Evolutionary conservation across 35 echinoderm and acorn worm genomes (phyloP).

Genomic region (Hemicentrotus pulcherrimus): DNA sequence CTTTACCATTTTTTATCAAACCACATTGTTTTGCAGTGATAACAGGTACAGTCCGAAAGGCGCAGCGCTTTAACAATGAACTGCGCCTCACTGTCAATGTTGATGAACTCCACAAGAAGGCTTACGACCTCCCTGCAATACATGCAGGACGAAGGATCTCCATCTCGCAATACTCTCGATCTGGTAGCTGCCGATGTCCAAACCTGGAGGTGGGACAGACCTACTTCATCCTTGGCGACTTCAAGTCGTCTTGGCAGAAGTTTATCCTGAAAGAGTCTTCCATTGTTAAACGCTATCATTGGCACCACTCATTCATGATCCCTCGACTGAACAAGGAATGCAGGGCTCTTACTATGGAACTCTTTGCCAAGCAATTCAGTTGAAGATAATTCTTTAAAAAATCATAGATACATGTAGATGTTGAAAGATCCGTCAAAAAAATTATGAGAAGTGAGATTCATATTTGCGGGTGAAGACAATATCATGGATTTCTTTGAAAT

Average conservation of each 20-base stretch:
- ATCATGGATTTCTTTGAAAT: neutral
- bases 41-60: slow-evolving; percentile 49
- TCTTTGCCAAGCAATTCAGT: neutral
- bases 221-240: slow-evolving; percentile 64
- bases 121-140: slow-evolving; percentile 48
- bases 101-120: slow-evolving; percentile 45
- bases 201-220: slow-evolving; percentile 64
- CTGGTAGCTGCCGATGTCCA: slow-evolving; percentile 60
- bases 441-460: neutral
- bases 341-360: neutral
- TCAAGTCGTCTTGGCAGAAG: slow-evolving; percentile 44
- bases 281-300: slow-evolving; percentile 57
- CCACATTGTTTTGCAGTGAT: slow-evolving; percentile 46
- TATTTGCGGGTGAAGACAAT: neutral
- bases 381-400: neutral
- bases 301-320: slow-evolving; percentile 49
- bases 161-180: slow-evolving; percentile 23
- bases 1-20: too few species aligned
- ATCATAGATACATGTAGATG: neutral
- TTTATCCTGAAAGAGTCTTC: slow-evolving; percentile 63
- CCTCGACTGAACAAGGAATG: slow-evolving; percentile 22
- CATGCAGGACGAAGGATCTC: neutral
- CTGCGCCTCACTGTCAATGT: slow-evolving; percentile 31
- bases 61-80: slow-evolving; percentile 48
- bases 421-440: neutral